Base-by-base conservation (phyloP, 1,140 invertebrate genomes). In the Palaemon carinicauda region DNA sequence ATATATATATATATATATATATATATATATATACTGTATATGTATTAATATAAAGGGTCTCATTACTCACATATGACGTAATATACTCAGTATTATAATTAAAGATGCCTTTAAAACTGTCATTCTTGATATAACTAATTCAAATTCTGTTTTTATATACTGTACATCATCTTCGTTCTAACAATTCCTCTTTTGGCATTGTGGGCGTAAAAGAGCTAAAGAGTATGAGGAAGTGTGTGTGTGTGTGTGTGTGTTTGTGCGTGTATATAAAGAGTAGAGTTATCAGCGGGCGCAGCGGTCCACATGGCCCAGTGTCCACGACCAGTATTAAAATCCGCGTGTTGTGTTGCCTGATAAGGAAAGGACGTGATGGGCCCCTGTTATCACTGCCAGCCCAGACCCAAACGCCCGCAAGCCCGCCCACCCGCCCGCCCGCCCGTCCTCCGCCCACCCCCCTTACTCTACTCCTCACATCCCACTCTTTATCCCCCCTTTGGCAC, bases 311-410 rank as follows among this genome's bases (percentile, higher is more conserved):
- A 78, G 27, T 78, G 75, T 78, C 75, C 75, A 78, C 31, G 75
- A 52, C 51, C 33, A 52, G 75, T 78, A 78, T 78, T 78, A 78
- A 78, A 78, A 78, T 78, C 75, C 75, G 75, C 75, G 52, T 78
- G 75, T 78, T 78, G 75, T 78, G 75, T 78, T 52, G 75, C 50
- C n/a, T 33, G 75, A 78, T 78, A 78, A 78, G 75, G 75, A 52
- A 51, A 33, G 75, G 75, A 52, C 53, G 75, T 78, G 75, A 78
- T 78, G 75, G 75, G 19, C 19, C n/a, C 75, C 52, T 50, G 41
- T 75, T 50, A 50, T 50, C 51, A 50, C 29, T 33, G 73, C 73
- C 73, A 75, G 33, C 41, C 73, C 41, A 33, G 51, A 33, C 41
- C 73, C 73, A 50, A 33, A 33, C 27, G 41, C 33, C n/a, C 75